Evolutionary conservation across 2,797 vertebrate species (phyloP).

Genomic region (Diplodus sargus): DNA sequence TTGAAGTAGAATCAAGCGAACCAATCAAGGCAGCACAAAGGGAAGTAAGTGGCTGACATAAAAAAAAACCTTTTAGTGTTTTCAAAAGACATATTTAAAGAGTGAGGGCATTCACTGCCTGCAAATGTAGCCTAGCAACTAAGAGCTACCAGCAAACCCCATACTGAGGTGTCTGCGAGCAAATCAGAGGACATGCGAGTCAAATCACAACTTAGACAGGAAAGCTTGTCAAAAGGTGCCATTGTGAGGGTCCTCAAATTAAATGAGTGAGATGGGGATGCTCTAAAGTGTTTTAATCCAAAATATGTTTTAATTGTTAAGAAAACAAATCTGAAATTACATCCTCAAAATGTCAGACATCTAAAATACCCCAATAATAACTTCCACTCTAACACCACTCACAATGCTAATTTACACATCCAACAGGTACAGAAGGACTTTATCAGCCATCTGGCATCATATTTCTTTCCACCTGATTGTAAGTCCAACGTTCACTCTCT

Average conservation of each 20-base stretch:
- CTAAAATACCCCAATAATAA: background rate
- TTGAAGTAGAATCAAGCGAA: conserved; percentile 22
- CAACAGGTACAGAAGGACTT: background rate
- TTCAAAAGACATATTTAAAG: conserved; percentile 38
- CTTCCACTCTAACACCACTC: background rate
- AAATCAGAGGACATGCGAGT: conserved; percentile 17
- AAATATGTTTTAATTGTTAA: background rate
- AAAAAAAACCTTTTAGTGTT: conserved; percentile 19
- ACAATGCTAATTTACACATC: background rate
- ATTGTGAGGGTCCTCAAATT: background rate
- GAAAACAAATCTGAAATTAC: background rate
- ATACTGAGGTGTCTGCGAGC: conserved; percentile 22
- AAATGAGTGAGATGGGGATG: background rate
- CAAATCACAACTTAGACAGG: background rate
- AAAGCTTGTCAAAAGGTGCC: background rate
- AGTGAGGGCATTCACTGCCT: conserved; percentile 10
- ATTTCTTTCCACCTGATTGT: too few relatives aligned
- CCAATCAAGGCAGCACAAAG: conserved; percentile 19
- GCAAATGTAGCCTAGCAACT: conserved; percentile 50
- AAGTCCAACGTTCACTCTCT: too few relatives aligned
- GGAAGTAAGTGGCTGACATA: conserved; percentile 19
- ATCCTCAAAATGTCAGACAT: background rate
- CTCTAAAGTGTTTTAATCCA: background rate
- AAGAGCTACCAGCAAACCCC: conserved; percentile 12
- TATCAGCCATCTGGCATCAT: too few relatives aligned